Base-by-base conservation (phyloP, 92 coral and sea anemone genomes). In the Virgularia gustaviana region DNA sequence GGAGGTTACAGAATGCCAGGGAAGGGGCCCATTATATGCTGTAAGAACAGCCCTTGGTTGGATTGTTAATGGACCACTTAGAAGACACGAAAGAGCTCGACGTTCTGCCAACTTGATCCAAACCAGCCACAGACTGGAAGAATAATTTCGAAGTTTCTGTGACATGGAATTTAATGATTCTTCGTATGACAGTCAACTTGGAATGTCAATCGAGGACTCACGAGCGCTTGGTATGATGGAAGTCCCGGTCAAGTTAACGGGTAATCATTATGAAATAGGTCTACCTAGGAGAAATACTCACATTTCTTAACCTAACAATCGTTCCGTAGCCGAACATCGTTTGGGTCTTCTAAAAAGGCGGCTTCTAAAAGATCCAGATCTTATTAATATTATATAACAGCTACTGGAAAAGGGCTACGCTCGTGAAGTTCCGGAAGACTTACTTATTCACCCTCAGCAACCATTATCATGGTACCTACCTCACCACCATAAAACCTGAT, bases 1-100 rank as follows among this genome's bases (percentile, higher is more conserved):
- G 22, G 76, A 59, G 36, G 65, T 59, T 0, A 59, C 0, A 15
- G 9, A 13, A 9, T 29, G 42, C 18, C 0, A 2, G 12, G 65
- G 38, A 2, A 59, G 36, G 42, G 65, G 42, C 4, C 65, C 65
- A 16, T n/a, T 16, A 11, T 59, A 30, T 29, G 65, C 65, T 0
- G 42, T 30, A 1, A 28, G 38, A 57, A 57, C 65, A 57, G 15
- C 16, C 4, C 15, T 57, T 31, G 65, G 65, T 3, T 57, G 36
- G 65, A 57, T 42, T 2, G 65, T 57, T 9, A 57, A 57, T 30
- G 65, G 65, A 6, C 65, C 65, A 1, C 65, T 57, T 3, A 42
- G 39, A 25, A 3, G 65, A 8, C 2, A 6, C 15, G 38, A 9
- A 57, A 31, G 2, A 2, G 65, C 1, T 2, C 4, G 35, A 2